Percentiles rank a stretch among this genome's conserved stretches.
These are phyloP conservation scores for Ecliptopera silaceata DNA, from an alignment of 2,888 invertebrate species.

Conservation along the genomic window DNA sequence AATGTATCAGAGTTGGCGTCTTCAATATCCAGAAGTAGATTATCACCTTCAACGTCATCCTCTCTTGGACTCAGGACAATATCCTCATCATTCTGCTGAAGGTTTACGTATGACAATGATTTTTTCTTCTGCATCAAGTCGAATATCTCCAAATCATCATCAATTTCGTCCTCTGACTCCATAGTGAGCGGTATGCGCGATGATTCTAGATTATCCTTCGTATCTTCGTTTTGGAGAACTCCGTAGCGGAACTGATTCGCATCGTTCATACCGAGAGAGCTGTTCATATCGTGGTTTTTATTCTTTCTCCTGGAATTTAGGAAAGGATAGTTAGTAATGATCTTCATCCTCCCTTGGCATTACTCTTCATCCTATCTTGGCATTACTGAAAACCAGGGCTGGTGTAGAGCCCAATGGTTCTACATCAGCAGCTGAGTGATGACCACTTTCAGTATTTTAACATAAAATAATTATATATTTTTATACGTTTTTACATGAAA, in stretches of 20 bases:
- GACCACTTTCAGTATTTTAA: too few relatives aligned
- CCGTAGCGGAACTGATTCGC: slow-evolving; percentile 78
- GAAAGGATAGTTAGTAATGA: too few relatives aligned
- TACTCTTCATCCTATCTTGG: too few relatives aligned
- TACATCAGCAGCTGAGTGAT: too few relatives aligned
- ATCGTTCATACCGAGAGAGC: slow-evolving; percentile 60
- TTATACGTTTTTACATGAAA: too few relatives aligned
- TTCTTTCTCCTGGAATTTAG: slow-evolving; percentile 65
- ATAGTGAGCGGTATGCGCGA: slow-evolving; percentile 73
- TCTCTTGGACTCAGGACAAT: slow-evolving; percentile 57
- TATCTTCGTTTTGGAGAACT: slow-evolving; percentile 73
- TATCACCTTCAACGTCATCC: slow-evolving; percentile 54
- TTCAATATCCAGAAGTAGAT: slow-evolving; percentile 72
- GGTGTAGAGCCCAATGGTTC: too few relatives aligned
- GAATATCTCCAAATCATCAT: slow-evolving; percentile 78
- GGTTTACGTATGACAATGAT: slow-evolving; percentile 72
- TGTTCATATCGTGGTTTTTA: slow-evolving; percentile 59
- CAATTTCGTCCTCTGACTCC: slow-evolving; percentile 79
- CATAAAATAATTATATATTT: too few relatives aligned
- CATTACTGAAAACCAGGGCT: too few relatives aligned
- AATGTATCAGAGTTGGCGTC: slow-evolving; percentile 64
- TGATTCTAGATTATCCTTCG: slow-evolving; percentile 70
- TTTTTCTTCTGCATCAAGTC: slow-evolving; percentile 75
- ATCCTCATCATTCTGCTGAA: slow-evolving; percentile 70
- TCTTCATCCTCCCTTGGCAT: too few relatives aligned